Evolutionary conservation across 1,140 invertebrate genomes (phyloP).

Genomic region (Calliphora vicina): DNA sequence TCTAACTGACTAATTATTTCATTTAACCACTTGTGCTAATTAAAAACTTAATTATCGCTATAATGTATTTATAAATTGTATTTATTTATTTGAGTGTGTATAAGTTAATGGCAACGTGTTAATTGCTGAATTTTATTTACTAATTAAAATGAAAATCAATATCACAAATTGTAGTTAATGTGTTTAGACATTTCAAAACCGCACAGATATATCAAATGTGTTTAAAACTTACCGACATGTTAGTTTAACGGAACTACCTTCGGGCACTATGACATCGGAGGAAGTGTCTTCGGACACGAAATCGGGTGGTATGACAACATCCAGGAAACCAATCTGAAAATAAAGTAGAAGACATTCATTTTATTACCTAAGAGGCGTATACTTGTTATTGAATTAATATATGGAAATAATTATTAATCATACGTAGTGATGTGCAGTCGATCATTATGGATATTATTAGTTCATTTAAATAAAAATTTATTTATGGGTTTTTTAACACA

Average conservation of each 20-base stretch:
- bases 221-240: slow-evolving; percentile 65
- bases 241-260: slow-evolving; percentile 76
- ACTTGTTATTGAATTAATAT: not conserved
- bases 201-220: not conserved
- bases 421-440: not conserved
- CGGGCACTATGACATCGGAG: slow-evolving; percentile 81
- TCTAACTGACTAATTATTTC: not conserved
- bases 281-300: slow-evolving; percentile 83
- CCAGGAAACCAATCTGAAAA: slow-evolving; percentile 77
- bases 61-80: not conserved
- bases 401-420: not conserved
- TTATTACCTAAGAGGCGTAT: not conserved
- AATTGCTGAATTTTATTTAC: not conserved
- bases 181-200: not conserved
- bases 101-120: not conserved
- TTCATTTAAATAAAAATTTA: too few species aligned
- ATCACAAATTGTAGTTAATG: not conserved
- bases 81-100: too few species aligned
- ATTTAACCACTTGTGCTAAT: not conserved
- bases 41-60: too few species aligned
- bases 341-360: not conserved
- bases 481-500: too few species aligned
- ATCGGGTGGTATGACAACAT: slow-evolving; percentile 86
- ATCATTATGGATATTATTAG: too few species aligned
- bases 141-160: not conserved